A percentile compares a stretch with the other conserved stretches of the same genome.
Evolutionary conservation across 2,797 vertebrate genomes (phyloP).

Genomic region (Xenops minutus): DNA sequence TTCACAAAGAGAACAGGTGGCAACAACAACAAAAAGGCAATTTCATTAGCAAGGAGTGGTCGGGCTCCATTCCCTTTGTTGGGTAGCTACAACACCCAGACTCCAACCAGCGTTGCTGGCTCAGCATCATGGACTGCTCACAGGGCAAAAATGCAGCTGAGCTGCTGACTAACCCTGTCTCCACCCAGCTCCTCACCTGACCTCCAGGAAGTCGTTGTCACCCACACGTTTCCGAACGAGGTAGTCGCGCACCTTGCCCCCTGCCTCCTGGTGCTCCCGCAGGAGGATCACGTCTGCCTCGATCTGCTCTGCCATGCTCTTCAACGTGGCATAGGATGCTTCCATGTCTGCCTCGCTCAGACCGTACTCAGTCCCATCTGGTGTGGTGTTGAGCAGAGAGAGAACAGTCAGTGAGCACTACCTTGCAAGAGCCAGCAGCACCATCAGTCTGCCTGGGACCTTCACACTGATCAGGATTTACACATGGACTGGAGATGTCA

Average conservation of each 20-base stretch:
- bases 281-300: conserved; percentile 92
- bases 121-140: background rate
- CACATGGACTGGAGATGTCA: rapidly evolving
- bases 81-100: conserved; percentile 6
- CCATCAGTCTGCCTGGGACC: background rate
- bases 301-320: conserved; percentile 93
- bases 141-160: background rate
- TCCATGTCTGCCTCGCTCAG: conserved; percentile 94
- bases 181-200: conserved; percentile 85
- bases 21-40: background rate
- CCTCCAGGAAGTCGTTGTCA: conserved; percentile 98
- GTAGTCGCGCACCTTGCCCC: conserved; percentile 91
- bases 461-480: rapidly evolving
- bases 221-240: conserved; percentile 93
- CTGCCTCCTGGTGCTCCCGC: conserved; percentile 88
- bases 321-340: conserved; percentile 92
- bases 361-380: conserved; percentile 95
- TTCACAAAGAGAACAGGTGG: background rate
- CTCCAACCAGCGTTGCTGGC: background rate
- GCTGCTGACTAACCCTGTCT: background rate
- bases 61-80: background rate
- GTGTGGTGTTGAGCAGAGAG: background rate
- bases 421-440: background rate
- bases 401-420: background rate
- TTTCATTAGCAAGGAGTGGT: conserved; percentile 40